Conservation (phyloP, 2,113 vertebrate species). For the Sinocyclocheilus rhinocerous region DNA sequence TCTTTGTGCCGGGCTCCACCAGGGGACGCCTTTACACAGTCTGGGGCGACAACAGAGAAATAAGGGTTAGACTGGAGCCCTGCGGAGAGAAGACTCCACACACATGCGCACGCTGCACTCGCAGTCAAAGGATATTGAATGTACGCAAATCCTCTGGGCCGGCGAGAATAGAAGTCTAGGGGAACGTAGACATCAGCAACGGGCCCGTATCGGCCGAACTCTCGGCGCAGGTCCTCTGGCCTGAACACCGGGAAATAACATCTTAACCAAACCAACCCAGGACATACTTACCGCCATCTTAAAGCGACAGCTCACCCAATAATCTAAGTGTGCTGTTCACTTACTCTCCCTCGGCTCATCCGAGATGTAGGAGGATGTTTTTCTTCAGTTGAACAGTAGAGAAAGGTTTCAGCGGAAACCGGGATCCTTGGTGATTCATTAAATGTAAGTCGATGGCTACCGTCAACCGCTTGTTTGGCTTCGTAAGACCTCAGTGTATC, state of each 20-base stretch:
- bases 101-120: neutral
- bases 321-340: too few relatives aligned
- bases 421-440: too few relatives aligned
- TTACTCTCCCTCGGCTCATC: too few relatives aligned
- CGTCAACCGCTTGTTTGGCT: too few relatives aligned
- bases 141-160: slow-evolving; percentile 97
- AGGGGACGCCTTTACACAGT: slow-evolving; percentile 81
- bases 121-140: slow-evolving; percentile 94
- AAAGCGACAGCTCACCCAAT: too few relatives aligned
- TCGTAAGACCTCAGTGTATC: too few relatives aligned
- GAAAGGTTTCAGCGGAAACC: too few relatives aligned
- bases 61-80: slow-evolving; percentile 78
- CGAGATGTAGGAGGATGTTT: too few relatives aligned
- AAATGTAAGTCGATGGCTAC: too few relatives aligned
- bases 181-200: slow-evolving; percentile 98
- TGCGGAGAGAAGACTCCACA: too few relatives aligned
- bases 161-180: slow-evolving; percentile 97
- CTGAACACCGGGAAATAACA: slow-evolving; percentile 84
- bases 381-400: too few relatives aligned
- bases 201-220: slow-evolving; percentile 97
- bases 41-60: slow-evolving; percentile 95
- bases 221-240: slow-evolving; percentile 96
- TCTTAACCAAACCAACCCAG: neutral
- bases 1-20: slow-evolving; percentile 94
- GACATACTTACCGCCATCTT: too few relatives aligned